Conservation (phyloP, 2,888 invertebrate species). For the Lithophane socia region DNA sequence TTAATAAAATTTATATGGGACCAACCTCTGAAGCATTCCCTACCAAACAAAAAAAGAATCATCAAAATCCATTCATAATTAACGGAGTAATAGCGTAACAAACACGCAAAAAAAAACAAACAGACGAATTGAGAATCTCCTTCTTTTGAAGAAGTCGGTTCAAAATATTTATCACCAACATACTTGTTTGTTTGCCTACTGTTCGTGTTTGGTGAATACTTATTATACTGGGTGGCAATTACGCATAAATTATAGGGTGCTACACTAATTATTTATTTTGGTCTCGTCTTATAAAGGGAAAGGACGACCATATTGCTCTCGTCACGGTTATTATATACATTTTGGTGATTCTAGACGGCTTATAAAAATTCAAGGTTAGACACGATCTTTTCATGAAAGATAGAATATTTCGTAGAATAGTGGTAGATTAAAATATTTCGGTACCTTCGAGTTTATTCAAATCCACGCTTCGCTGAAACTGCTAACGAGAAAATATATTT, state of each 20-base stretch:
- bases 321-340: not conserved
- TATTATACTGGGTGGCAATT: not conserved
- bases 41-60: too few species aligned
- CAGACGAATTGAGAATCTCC: too few species aligned
- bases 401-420: too few species aligned
- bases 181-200: not conserved
- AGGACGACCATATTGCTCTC: not conserved
- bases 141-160: too few species aligned
- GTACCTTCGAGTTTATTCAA: not conserved
- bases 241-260: not conserved
- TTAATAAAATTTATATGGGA: too few species aligned
- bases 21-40: too few species aligned
- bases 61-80: too few species aligned
- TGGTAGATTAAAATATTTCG: not conserved
- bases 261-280: not conserved
- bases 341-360: not conserved
- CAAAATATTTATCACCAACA: too few species aligned
- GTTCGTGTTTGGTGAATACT: not conserved
- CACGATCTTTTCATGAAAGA: not conserved
- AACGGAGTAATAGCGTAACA: too few species aligned
- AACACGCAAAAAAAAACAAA: too few species aligned
- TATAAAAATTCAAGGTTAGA: not conserved
- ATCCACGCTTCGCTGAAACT: slow-evolving; percentile 1
- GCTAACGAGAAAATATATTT: slow-evolving; percentile 12
- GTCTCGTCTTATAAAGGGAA: not conserved